Evolutionary conservation across 2,797 vertebrate genomes (phyloP).

Genomic region (Chloroceryle inda): DNA sequence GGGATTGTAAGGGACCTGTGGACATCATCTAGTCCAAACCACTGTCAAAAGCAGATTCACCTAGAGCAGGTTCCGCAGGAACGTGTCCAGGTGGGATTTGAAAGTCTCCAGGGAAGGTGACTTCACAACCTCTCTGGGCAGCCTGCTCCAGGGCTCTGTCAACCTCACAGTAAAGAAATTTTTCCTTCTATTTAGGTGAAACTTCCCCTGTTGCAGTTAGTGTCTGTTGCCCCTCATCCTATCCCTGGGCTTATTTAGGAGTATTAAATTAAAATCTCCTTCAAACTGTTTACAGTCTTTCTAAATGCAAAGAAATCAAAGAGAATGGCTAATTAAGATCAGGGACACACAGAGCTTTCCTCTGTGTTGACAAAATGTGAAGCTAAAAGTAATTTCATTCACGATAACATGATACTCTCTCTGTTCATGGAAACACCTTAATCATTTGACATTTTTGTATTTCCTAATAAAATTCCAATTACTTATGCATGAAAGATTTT

Average conservation of each 20-base stretch:
- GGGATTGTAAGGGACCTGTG: no score
- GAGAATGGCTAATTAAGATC: background rate
- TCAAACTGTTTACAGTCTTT: background rate
- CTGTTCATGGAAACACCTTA: constrained; percentile 14
- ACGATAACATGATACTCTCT: background rate
- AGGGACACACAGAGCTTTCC: background rate
- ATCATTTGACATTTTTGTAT: background rate
- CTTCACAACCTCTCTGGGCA: no score
- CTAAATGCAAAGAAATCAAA: background rate
- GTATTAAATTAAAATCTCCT: constrained; percentile 9
- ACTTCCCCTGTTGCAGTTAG: no score
- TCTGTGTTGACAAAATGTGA: background rate
- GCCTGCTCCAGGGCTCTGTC: no score
- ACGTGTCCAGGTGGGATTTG: no score
- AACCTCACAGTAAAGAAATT: no score
- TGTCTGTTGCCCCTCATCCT: no score
- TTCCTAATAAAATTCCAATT: constrained; percentile 25
- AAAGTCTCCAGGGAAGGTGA: no score
- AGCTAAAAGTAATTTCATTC: constrained; percentile 15
- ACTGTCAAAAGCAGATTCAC: no score
- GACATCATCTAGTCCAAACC: no score
- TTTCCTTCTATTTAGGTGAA: no score
- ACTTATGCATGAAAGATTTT: background rate
- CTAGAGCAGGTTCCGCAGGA: no score
- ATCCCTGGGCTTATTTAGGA: background rate